phyloP scores from a whole-genome alignment of 2,888 invertebrate species.

The Euplexia lucipara region DNA sequence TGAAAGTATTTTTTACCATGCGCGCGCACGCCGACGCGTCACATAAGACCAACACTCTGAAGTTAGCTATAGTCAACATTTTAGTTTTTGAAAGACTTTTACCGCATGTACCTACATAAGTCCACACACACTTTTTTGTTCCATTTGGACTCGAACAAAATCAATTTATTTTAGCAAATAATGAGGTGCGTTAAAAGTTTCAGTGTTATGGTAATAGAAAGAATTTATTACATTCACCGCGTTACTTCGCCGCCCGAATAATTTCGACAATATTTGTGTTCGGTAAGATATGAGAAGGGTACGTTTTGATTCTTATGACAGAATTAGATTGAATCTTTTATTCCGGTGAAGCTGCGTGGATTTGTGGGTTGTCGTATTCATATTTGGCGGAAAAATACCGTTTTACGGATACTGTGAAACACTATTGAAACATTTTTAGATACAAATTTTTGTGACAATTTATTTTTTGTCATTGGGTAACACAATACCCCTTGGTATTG shows the following conservation, averaged over 20 bases:
- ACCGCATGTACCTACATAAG: neutral
- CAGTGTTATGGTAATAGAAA: conserved; percentile 15
- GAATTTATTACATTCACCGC: conserved; percentile 24
- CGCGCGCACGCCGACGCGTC: too few species aligned
- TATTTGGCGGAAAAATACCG: conserved; percentile 1
- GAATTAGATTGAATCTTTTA: conserved; percentile 45
- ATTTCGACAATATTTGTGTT: conserved; percentile 47
- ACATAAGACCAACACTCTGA: too few species aligned
- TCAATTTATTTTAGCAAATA: conserved; percentile 16
- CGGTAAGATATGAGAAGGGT: conserved; percentile 32
- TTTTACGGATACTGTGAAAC: neutral
- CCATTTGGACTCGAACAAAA: neutral
- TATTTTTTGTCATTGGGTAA: neutral
- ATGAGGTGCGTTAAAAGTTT: conserved; percentile 15
- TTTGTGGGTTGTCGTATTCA: conserved; percentile 2
- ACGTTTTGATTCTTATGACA: conserved; percentile 39
- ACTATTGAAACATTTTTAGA: neutral
- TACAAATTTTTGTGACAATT: neutral
- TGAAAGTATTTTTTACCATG: too few species aligned
- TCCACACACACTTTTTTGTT: neutral
- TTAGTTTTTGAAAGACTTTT: too few species aligned
- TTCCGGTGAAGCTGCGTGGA: conserved; percentile 7
- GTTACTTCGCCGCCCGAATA: conserved; percentile 23
- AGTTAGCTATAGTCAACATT: too few species aligned
- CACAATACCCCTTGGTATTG: too few species aligned